Base-by-base conservation (phyloP, 2,888 invertebrate species). In the Machimus rusticus region DNA sequence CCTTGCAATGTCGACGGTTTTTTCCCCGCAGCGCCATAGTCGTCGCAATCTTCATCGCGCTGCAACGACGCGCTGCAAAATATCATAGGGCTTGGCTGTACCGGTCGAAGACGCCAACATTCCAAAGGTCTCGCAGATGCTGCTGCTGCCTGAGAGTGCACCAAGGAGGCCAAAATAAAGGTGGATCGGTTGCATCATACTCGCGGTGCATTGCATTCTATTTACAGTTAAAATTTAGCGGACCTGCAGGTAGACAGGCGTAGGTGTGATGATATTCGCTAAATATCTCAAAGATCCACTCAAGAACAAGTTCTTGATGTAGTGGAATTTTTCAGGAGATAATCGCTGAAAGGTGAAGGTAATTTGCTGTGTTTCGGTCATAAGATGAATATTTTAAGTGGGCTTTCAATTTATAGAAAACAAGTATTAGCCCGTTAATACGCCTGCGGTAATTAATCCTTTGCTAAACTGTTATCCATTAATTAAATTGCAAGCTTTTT, bases 1-100 rank as follows among this genome's bases (percentile, higher is more conserved):
- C 82, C 82, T 82, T 82, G 82, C 82, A 82, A 82, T 82, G 82
- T 57, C 82, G 82, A 57, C n/a, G 78, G 14, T 43, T 2, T 12
- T 74, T 37, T 39, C 39, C 39, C 39, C 39, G 1, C 39, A 39
- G 9, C 31, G 2, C 34, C 31, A 4, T 6, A 34, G 34, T 12
- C 16, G 28, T 76, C 6, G 16, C 23, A 8, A 31, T 76, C 39
- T 66, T 66, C 66, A 28, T 57, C 57, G 12, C 43, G 57, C 37
- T 76, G 16, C 37, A 37, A 34, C 28, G 74, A 4, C 31, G 31
- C 2, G 34, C 28, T 76, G 37, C 34, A 37, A 46, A 76, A 76
- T 37, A 34, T 34, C 76, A 76, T 76, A 76, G 66, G 66, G 66
- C 66, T 66, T 66, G 66, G 66, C 23, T 66, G 28, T 12, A 66